Base-by-base conservation (phyloP, 2,797 vertebrate species). In the Nothura maculosa region DNA sequence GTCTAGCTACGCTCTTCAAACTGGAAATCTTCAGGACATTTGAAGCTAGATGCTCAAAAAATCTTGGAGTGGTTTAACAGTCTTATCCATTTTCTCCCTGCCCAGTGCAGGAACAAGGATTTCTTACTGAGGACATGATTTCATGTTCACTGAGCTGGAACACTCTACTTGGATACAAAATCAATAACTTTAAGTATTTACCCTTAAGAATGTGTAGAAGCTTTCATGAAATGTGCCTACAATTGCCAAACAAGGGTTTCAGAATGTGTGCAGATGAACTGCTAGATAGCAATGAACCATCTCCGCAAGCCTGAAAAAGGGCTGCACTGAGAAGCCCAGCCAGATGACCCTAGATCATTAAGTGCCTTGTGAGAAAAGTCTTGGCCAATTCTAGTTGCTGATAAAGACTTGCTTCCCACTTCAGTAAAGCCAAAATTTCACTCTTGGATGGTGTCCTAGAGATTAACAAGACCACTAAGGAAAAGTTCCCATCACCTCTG, bases 401-500 rank as follows among this genome's bases (percentile, higher is more conserved):
- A 89, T 75, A 90, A 92, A 93, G 93, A 92, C 38, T 95, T 38
- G 92, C 84, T 95, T 96, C 96, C 92, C 79, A 92, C 58, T 93
- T 89, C 78, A 95, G 76, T 72, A 66, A 93, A 36, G 91, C 92
- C 92, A 96, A 92, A 89, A 89, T 82, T 95, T 96, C 79, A 83
- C 54, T 81, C 87, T 85, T 92, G 87, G 32, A 96, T 76, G 89
- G 83, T 91, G 87, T 91, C 87, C 89, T 95, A 47, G 96, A 94
- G 95, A 94, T 89, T 78, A 92, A 87, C 67, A 87, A 73, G 92
- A 92, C 85, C 76, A 88, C 55, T 85, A 91, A 69, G 87, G 91
- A 96, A 95, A 93, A 91, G 79, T 96, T 96, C 92, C 93, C 92
- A 94, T 94, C 92, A 89, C 80, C 60, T 87, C 91, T 91, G 93